Evolutionary conservation across 2,888 invertebrate species (phyloP).

Genomic region (Ischnus inquisitorius): DNA sequence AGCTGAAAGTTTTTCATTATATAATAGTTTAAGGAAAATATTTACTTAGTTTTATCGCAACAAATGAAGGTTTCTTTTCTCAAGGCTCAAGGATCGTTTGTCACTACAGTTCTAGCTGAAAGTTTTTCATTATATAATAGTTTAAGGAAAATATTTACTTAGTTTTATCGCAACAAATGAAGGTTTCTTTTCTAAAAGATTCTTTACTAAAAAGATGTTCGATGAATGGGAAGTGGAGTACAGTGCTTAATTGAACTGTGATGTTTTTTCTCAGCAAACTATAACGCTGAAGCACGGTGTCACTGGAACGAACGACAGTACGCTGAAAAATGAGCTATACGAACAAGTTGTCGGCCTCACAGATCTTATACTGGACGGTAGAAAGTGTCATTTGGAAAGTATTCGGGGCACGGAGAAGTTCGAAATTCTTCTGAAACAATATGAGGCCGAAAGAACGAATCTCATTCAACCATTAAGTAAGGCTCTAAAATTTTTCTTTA

Average conservation of each 20-base stretch:
- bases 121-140: too few relatives aligned
- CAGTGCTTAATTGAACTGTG: neutral
- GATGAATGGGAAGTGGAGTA: too few relatives aligned
- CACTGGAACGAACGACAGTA: constrained; percentile 87
- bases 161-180: too few relatives aligned
- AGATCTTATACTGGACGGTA: constrained; percentile 91
- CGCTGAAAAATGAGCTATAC: constrained; percentile 88
- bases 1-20: constrained; percentile 84
- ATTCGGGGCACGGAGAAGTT: constrained; percentile 88
- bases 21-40: too few relatives aligned
- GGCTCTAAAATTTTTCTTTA: constrained; percentile 72
- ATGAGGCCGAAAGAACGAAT: constrained; percentile 89
- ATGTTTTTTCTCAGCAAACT: constrained; percentile 77
- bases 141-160: too few relatives aligned
- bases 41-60: too few relatives aligned
- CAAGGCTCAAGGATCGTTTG: too few relatives aligned
- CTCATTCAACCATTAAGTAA: constrained; percentile 90
- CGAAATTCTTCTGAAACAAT: constrained; percentile 88
- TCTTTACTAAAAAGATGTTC: too few relatives aligned
- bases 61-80: too few relatives aligned
- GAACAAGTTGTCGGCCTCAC: constrained; percentile 90
- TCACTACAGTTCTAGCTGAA: too few relatives aligned
- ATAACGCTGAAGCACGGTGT: constrained; percentile 86
- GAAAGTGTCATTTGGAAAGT: constrained; percentile 90
- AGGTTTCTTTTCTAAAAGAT: too few relatives aligned